Conservation (phyloP, 2,797 vertebrate species). For the Fistularia commersonii region DNA sequence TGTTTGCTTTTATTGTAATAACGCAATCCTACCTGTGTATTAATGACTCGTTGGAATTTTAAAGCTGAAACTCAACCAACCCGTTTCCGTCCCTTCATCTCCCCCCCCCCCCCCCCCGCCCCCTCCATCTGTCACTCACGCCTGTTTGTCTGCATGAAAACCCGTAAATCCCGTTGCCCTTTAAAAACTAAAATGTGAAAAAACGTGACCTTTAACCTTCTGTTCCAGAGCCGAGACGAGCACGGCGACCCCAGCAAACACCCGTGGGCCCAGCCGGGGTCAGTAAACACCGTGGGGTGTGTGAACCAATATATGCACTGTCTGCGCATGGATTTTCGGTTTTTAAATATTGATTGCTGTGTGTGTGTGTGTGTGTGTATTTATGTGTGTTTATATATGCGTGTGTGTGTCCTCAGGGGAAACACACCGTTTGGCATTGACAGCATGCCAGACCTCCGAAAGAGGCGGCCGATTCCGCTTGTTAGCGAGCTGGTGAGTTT, state of each 20-base stretch:
- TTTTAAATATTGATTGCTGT: not conserved
- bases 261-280: constrained; percentile 88
- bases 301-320: not conserved
- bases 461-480: constrained; percentile 89
- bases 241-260: constrained; percentile 78
- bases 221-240: constrained; percentile 77
- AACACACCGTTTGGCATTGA: constrained; percentile 91
- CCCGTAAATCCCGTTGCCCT: constrained; percentile 3
- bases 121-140: constrained; percentile 13
- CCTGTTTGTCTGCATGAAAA: constrained; percentile 32
- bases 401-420: constrained; percentile 68
- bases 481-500: constrained; percentile 95
- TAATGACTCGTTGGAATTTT: too few species aligned
- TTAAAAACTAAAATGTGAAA: constrained; percentile 6
- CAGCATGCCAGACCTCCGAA: constrained; percentile 93
- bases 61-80: constrained; percentile 68
- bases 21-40: too few species aligned
- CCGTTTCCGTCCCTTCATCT: constrained; percentile 7
- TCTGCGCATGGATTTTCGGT: not conserved
- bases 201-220: constrained; percentile 36
- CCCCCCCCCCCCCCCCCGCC: constrained; percentile 13
- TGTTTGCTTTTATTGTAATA: too few species aligned
- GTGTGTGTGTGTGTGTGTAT: constrained; percentile 37
- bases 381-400: constrained; percentile 24
- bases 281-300: constrained; percentile 57